Evolutionary conservation across 1,140 invertebrate genomes (phyloP).

Genomic region (Lucilia cuprina): DNA sequence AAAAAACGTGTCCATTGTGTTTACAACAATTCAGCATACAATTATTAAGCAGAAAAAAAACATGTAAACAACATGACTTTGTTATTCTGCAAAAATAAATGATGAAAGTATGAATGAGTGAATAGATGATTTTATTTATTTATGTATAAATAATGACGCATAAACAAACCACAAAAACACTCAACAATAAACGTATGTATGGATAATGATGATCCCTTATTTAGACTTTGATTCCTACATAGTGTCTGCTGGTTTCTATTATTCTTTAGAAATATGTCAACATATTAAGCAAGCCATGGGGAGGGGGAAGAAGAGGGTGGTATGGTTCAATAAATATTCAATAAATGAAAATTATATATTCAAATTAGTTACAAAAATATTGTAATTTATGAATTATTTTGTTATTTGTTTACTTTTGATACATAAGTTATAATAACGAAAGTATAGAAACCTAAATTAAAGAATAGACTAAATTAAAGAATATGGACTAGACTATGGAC

Average conservation of each 20-base stretch:
- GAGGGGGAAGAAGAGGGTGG: not conserved
- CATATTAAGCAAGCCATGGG: not conserved
- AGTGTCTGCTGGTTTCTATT: not conserved
- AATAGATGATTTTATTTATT: not conserved
- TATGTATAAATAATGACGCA: not conserved
- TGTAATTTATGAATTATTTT: no score
- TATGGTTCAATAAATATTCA: not conserved
- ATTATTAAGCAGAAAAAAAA: not conserved
- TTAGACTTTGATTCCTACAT: not conserved
- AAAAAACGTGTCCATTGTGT: not conserved
- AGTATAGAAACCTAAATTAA: no score
- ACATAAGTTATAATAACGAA: no score
- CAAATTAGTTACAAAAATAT: not conserved
- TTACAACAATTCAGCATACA: not conserved
- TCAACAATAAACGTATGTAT: not conserved
- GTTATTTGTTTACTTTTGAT: no score
- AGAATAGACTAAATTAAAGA: no score
- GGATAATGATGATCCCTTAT: not conserved
- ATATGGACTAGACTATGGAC: no score
- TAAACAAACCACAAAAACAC: conserved; percentile 7
- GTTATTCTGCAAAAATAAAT: not conserved
- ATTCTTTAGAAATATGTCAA: not conserved
- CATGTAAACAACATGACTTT: not conserved
- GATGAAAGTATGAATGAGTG: not conserved
- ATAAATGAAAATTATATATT: not conserved